A percentile compares a stretch with the other conserved stretches of the same genome.
phyloP scores from a whole-genome alignment of 2,888 invertebrate species.

The Agrilus biguttatus region DNA sequence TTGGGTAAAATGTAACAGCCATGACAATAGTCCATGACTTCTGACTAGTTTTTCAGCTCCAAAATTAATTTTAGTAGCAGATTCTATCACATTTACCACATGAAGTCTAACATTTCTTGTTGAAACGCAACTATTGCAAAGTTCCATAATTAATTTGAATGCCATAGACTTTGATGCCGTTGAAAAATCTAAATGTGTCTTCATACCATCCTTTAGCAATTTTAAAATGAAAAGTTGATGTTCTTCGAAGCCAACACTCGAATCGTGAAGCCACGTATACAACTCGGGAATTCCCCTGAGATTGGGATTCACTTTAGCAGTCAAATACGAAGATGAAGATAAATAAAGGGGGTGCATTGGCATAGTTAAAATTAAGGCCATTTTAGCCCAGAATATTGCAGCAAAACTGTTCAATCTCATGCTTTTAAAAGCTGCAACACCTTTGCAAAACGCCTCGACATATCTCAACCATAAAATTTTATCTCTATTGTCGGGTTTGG shows the following conservation, averaged over 20 bases:
- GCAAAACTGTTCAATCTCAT: slow-evolving; percentile 28
- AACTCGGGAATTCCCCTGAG: slow-evolving; percentile 76
- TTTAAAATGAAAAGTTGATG: slow-evolving; percentile 68
- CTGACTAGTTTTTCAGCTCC: slow-evolving; percentile 50
- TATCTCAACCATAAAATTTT: slow-evolving; percentile 52
- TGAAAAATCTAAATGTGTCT: slow-evolving; percentile 58
- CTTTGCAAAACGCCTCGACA: slow-evolving; percentile 50
- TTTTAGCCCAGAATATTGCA: slow-evolving; percentile 55
- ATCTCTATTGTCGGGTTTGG: slow-evolving; percentile 46
- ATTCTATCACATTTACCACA: slow-evolving; percentile 49
- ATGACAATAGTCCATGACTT: slow-evolving; percentile 55
- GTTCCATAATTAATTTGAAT: slow-evolving; percentile 63
- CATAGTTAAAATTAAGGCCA: slow-evolving; percentile 54
- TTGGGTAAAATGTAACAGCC: slow-evolving; percentile 40
- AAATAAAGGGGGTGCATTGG: slow-evolving; percentile 65
- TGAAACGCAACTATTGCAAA: slow-evolving; percentile 48
- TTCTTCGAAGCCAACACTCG: slow-evolving; percentile 50
- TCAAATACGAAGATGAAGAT: slow-evolving; percentile 38
- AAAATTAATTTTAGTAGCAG: slow-evolving; percentile 47
- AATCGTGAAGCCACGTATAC: slow-evolving; percentile 68
- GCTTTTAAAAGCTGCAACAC: slow-evolving; percentile 31
- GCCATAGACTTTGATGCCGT: slow-evolving; percentile 58
- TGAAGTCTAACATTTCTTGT: slow-evolving; percentile 46
- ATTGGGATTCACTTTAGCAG: slow-evolving; percentile 60
- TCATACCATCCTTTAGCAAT: slow-evolving; percentile 61